phyloP scores from a whole-genome alignment of 2,888 invertebrate species.

The Ormyrus labotus region DNA sequence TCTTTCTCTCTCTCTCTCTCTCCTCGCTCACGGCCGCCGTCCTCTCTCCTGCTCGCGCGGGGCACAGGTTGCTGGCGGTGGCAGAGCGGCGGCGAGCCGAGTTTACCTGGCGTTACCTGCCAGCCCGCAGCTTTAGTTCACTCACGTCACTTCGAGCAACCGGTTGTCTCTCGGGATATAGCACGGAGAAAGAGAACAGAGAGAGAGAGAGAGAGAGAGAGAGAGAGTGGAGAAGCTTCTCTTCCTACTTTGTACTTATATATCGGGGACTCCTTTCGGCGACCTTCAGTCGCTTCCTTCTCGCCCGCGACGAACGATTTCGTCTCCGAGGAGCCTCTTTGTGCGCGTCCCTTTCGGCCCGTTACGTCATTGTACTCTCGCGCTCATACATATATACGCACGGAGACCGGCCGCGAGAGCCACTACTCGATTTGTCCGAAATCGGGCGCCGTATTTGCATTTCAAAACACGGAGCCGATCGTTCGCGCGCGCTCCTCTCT shows the following conservation, averaged over 20 bases:
- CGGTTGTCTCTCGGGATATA: conserved; percentile 64
- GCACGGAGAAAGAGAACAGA: not conserved
- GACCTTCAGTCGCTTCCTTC: not conserved
- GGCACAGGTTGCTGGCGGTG: conserved; percentile 43
- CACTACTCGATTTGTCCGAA: conserved; percentile 38
- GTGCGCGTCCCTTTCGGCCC: not conserved
- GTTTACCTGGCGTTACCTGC: conserved; percentile 75
- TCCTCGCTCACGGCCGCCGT: conserved; percentile 19
- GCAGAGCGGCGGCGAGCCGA: conserved; percentile 54
- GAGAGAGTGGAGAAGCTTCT: not conserved
- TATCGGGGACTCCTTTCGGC: not conserved
- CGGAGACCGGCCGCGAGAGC: not conserved
- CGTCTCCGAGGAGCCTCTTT: not conserved
- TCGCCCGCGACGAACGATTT: too few species aligned
- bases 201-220: too few species aligned
- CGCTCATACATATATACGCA: not conserved
- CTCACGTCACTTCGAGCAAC: conserved; percentile 75
- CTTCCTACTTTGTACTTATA: not conserved
- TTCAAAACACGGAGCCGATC: conserved; percentile 46
- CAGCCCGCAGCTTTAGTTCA: conserved; percentile 73
- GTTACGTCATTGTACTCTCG: not conserved
- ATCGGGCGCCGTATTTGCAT: conserved; percentile 51
- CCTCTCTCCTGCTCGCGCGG: conserved; percentile 17
- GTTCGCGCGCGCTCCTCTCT: not conserved
- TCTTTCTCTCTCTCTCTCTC: conserved; percentile 49